phyloP scores from a whole-genome alignment of 2,113 vertebrate species.

The Ictalurus punctatus region DNA sequence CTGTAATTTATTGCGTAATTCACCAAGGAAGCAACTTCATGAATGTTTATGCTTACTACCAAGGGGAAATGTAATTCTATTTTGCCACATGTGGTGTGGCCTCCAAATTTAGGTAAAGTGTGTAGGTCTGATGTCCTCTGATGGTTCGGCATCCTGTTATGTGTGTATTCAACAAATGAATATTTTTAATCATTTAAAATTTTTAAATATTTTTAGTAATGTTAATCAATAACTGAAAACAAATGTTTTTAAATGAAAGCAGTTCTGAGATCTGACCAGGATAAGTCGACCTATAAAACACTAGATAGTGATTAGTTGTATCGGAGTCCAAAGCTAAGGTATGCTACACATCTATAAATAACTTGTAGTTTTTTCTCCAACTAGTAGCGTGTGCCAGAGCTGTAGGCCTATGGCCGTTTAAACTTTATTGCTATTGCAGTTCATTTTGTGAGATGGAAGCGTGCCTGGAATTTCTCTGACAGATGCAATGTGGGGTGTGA shows the following conservation, averaged over 20 bases:
- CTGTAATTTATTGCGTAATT: background rate
- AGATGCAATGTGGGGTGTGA: background rate
- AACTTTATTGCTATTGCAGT: slow-evolving; percentile 10
- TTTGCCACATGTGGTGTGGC: background rate
- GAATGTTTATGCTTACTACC: background rate
- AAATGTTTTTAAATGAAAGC: background rate
- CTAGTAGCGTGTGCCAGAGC: background rate
- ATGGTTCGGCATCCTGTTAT: background rate
- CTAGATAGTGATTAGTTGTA: background rate
- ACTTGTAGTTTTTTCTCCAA: slow-evolving; percentile 10
- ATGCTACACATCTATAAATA: background rate
- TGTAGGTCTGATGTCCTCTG: background rate
- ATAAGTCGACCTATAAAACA: background rate
- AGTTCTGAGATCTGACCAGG: background rate
- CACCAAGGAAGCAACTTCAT: background rate
- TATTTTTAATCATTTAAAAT: background rate
- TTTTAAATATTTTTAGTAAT: no score
- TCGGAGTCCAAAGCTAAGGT: background rate
- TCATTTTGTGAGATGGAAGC: background rate
- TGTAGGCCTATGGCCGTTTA: background rate
- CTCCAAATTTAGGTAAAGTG: background rate
- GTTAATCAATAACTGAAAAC: background rate
- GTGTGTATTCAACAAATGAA: background rate
- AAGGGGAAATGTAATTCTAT: background rate
- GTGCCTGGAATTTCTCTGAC: background rate